Evolutionary conservation across 64 coral and sea anemone species (phyloP).

Genomic region (Stylophora pistillata): DNA sequence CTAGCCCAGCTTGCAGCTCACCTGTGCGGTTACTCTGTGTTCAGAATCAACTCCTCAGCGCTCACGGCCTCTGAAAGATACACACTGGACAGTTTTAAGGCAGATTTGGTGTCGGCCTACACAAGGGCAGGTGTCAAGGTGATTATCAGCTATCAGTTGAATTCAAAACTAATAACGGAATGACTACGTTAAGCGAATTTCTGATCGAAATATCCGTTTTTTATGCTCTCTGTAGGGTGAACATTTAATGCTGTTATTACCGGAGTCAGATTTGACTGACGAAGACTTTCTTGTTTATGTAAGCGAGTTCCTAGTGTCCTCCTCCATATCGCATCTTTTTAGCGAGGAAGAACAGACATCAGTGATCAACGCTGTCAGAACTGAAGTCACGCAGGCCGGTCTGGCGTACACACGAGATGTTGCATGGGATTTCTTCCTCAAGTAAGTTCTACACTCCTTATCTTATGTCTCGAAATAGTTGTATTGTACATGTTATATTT

Average conservation of each 20-base stretch:
- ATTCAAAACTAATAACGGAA: too few relatives aligned
- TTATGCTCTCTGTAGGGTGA: constrained; percentile 64
- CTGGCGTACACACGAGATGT: constrained; percentile 95
- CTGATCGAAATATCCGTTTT: not conserved
- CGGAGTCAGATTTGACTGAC: constrained; percentile 80
- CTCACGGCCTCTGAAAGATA: constrained; percentile 54
- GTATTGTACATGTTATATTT: too few relatives aligned
- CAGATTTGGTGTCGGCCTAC: constrained; percentile 87
- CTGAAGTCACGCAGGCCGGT: constrained; percentile 98
- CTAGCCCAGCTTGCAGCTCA: constrained; percentile 89
- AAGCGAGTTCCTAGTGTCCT: constrained; percentile 96
- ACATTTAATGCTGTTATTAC: constrained; percentile 82
- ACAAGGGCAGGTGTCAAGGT: constrained; percentile 98
- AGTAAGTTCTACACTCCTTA: constrained; percentile 49
- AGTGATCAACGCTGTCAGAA: constrained; percentile 92
- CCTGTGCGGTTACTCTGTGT: constrained; percentile 90
- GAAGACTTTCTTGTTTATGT: constrained; percentile 90
- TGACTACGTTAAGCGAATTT: not conserved
- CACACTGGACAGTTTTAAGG: constrained; percentile 86
- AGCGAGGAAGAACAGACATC: constrained; percentile 95
- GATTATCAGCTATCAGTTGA: not conserved
- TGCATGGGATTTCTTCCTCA: constrained; percentile 97
- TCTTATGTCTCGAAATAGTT: too few relatives aligned
- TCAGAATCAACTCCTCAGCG: constrained; percentile 84
- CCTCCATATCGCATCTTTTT: constrained; percentile 90